phyloP scores from a whole-genome alignment of 2,113 vertebrate species.

The Notothenia coriiceps region DNA sequence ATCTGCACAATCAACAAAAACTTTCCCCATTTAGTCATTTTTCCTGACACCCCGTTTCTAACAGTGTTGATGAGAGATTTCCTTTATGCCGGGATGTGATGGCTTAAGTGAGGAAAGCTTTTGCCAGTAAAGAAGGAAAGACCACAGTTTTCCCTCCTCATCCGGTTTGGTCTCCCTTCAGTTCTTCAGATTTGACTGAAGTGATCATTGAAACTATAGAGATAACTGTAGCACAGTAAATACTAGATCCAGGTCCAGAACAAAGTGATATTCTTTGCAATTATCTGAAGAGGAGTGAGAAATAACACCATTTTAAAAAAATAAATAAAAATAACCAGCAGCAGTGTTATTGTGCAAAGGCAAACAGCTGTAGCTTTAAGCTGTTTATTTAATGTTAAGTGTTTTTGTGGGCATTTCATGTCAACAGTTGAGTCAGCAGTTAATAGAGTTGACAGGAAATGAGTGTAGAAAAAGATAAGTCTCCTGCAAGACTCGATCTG shows the following conservation, averaged over 20 bases:
- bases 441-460: neutral
- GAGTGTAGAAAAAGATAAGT: neutral
- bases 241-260: neutral
- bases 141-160: constrained; percentile 42
- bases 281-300: neutral
- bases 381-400: neutral
- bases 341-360: too few species aligned
- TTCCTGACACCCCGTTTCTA: constrained; percentile 5
- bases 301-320: neutral
- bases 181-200: neutral
- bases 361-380: neutral
- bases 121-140: constrained; percentile 62
- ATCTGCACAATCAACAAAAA: too few species aligned
- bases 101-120: constrained; percentile 39
- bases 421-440: neutral
- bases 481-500: neutral
- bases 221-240: neutral
- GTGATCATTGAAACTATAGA: neutral
- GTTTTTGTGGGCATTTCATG: neutral
- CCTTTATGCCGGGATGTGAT: constrained; percentile 61
- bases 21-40: too few species aligned
- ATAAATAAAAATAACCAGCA: too few species aligned
- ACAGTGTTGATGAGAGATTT: constrained; percentile 57
- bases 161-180: constrained; percentile 58
- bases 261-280: neutral